Conservation (phyloP, 2,888 invertebrate species). For the Drosophila anomalipes region DNA sequence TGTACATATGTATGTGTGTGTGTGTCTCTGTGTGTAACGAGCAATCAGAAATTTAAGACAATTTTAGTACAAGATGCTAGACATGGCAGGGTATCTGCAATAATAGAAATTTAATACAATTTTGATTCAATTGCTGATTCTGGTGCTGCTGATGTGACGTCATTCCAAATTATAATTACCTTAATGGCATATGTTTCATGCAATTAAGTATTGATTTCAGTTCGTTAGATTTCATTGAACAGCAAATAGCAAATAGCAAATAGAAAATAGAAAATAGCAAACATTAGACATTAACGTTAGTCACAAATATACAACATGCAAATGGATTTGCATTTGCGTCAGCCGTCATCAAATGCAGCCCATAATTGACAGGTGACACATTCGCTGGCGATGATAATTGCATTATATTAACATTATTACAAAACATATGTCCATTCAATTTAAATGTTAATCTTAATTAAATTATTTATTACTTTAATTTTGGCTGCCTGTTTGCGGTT, state of each 20-base stretch:
- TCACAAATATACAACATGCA: neutral
- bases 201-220: slow-evolving; percentile 66
- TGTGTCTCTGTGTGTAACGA: slow-evolving; percentile 8
- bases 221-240: slow-evolving; percentile 40
- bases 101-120: slow-evolving; percentile 48
- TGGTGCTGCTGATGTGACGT: too few relatives aligned
- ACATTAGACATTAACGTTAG: slow-evolving; percentile 8
- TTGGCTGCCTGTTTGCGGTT: neutral
- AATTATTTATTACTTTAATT: neutral
- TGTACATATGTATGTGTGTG: slow-evolving; percentile 1
- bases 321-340: neutral
- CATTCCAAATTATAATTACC: slow-evolving; percentile 73
- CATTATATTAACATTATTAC: neutral
- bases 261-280: slow-evolving; percentile 8
- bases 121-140: too few relatives aligned
- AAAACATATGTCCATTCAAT: neutral
- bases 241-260: slow-evolving; percentile 20
- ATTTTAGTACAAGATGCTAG: neutral
- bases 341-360: neutral
- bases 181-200: slow-evolving; percentile 67
- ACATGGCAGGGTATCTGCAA: neutral
- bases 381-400: neutral
- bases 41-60: neutral
- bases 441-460: neutral
- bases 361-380: neutral